These are phyloP conservation scores for Bombus cullumanus DNA, from an alignment of 1,140 invertebrate species.

Conservation along the genomic window DNA sequence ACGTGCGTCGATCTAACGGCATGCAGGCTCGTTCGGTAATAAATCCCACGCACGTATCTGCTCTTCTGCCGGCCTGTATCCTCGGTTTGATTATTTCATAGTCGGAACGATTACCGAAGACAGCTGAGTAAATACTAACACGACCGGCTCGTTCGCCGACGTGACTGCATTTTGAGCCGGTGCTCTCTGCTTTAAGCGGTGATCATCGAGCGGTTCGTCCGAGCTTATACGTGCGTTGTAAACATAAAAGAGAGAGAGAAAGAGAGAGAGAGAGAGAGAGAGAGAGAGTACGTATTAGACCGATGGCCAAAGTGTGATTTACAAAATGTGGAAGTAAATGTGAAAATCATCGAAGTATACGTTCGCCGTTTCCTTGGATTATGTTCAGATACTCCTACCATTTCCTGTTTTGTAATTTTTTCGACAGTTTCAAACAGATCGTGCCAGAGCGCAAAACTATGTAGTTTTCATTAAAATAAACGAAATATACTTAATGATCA, in stretches of 20 bases:
- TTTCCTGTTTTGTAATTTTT: too few species aligned
- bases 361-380: too few species aligned
- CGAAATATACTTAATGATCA: too few species aligned
- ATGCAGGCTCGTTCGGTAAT: background rate
- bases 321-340: too few species aligned
- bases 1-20: background rate
- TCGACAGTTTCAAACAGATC: too few species aligned
- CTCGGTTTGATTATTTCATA: conserved; percentile 59
- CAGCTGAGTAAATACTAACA: conserved; percentile 44
- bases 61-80: background rate
- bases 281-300: too few species aligned
- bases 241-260: conserved; percentile 20
- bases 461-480: too few species aligned
- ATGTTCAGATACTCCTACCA: too few species aligned
- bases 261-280: too few species aligned
- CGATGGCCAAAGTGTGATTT: too few species aligned
- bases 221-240: conserved; percentile 52
- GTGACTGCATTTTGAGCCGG: conserved; percentile 32
- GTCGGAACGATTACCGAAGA: conserved; percentile 41
- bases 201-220: conserved; percentile 41
- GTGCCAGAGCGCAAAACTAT: too few species aligned
- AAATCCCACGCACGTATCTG: conserved; percentile 21
- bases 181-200: conserved; percentile 45
- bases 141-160: background rate
- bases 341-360: too few species aligned